A percentile compares a stretch with the other conserved stretches of the same genome.
Conservation (phyloP, 2,888 invertebrate genomes). For the Catonia carolina region DNA sequence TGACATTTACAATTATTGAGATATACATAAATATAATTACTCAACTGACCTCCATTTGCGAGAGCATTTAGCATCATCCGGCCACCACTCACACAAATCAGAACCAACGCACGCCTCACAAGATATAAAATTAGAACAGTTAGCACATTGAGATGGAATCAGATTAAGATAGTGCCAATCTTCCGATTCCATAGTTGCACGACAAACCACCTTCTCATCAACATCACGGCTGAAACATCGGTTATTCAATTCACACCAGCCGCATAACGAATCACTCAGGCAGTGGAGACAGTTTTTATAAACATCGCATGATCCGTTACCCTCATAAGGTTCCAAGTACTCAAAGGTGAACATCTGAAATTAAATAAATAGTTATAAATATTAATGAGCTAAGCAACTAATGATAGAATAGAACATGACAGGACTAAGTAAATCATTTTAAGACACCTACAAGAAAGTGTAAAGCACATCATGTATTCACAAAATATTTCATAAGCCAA, state of each 20-base stretch:
- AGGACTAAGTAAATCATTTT: too few relatives aligned
- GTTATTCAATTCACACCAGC: conserved; percentile 80
- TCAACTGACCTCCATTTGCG: conserved; percentile 59
- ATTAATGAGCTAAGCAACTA: background rate
- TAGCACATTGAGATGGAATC: conserved; percentile 74
- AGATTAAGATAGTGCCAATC: conserved; percentile 76
- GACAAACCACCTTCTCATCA: conserved; percentile 48
- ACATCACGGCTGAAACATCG: conserved; percentile 60
- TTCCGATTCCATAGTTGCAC: conserved; percentile 40
- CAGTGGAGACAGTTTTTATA: conserved; percentile 83
- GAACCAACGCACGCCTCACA: conserved; percentile 74
- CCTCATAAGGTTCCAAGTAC: conserved; percentile 80
- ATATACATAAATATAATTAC: too few relatives aligned
- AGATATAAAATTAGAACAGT: conserved; percentile 83
- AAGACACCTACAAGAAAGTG: too few relatives aligned
- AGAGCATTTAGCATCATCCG: conserved; percentile 78
- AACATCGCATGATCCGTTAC: conserved; percentile 65
- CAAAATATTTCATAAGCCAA: too few relatives aligned
- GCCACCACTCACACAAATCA: conserved; percentile 89
- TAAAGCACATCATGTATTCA: too few relatives aligned
- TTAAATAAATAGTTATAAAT: conserved; percentile 20
- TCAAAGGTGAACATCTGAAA: conserved; percentile 72
- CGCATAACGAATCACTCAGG: conserved; percentile 79
- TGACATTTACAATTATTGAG: too few relatives aligned
- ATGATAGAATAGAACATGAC: background rate